Percentiles rank a stretch among this genome's conserved stretches.
phyloP scores from a whole-genome alignment of 2,888 invertebrate species.

The Dryadula phaetusa region DNA sequence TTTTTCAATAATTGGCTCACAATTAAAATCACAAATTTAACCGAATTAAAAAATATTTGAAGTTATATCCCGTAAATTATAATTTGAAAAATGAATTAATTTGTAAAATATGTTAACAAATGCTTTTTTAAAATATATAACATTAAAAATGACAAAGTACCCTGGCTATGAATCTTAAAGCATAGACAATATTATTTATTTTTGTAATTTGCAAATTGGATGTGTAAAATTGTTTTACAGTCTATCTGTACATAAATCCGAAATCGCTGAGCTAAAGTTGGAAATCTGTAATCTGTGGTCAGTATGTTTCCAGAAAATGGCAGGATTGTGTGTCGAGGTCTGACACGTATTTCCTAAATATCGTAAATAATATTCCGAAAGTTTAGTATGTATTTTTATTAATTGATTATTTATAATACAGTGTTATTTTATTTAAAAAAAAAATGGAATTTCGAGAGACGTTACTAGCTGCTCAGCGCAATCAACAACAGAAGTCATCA shows the following conservation, averaged over 20 bases:
- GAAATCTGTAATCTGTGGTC: constrained; percentile 55
- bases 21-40: too few species aligned
- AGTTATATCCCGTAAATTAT: too few species aligned
- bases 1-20: too few species aligned
- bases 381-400: constrained; percentile 53
- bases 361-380: constrained; percentile 69
- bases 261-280: constrained; percentile 19
- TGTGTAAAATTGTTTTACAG: neutral
- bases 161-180: too few species aligned
- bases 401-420: constrained; percentile 47
- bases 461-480: constrained; percentile 77
- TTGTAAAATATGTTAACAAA: neutral
- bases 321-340: constrained; percentile 71
- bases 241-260: neutral
- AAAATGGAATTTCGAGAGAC: constrained; percentile 81
- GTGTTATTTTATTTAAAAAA: constrained; percentile 38
- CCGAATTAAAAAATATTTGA: too few species aligned
- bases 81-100: too few species aligned
- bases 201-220: neutral
- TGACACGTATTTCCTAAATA: constrained; percentile 79
- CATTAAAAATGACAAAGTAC: too few species aligned
- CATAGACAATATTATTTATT: constrained; percentile 4
- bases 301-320: constrained; percentile 83
- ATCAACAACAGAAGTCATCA: constrained; percentile 83
- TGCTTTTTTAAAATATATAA: too few species aligned